Conservation (phyloP, 2,888 invertebrate species). For the Dynastes tityus region DNA sequence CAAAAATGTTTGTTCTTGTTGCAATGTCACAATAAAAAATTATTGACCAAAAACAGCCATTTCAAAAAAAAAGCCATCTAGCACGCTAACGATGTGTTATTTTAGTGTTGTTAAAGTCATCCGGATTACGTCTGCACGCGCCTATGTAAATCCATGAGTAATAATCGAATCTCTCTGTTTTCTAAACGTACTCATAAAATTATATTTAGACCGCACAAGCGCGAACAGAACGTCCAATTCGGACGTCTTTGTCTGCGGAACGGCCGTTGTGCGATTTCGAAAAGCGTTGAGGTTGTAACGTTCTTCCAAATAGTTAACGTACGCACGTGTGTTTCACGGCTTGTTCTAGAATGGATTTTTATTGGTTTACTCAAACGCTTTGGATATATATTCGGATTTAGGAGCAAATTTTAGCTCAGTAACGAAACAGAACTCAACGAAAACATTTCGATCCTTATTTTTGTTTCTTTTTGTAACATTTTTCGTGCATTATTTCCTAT, state of each 20-base stretch:
- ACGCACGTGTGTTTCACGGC: constrained; percentile 19
- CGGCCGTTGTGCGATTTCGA: constrained; percentile 8
- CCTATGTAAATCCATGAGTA: constrained; percentile 32
- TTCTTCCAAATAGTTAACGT: constrained; percentile 13
- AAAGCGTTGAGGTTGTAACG: neutral
- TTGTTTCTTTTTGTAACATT: constrained; percentile 17
- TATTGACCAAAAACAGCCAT: no score
- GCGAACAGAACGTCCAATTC: neutral
- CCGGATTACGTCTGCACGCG: neutral
- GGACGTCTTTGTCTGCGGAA: neutral
- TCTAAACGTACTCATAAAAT: constrained; percentile 31
- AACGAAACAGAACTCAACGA: constrained; percentile 42
- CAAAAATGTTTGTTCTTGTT: no score
- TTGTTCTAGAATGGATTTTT: constrained; percentile 48
- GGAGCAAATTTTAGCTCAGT: constrained; percentile 26
- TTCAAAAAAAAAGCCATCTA: neutral
- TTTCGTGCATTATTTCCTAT: constrained; percentile 24
- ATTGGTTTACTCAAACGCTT: constrained; percentile 24
- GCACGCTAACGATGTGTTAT: neutral
- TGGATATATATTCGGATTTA: constrained; percentile 43
- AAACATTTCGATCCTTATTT: constrained; percentile 29
- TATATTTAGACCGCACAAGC: constrained; percentile 32
- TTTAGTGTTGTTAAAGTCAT: no score
- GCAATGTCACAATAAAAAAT: no score
- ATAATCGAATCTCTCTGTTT: constrained; percentile 35